Evolutionary conservation across 2,797 vertebrate genomes (phyloP).

Genomic region (Crenuchus spilurus): DNA sequence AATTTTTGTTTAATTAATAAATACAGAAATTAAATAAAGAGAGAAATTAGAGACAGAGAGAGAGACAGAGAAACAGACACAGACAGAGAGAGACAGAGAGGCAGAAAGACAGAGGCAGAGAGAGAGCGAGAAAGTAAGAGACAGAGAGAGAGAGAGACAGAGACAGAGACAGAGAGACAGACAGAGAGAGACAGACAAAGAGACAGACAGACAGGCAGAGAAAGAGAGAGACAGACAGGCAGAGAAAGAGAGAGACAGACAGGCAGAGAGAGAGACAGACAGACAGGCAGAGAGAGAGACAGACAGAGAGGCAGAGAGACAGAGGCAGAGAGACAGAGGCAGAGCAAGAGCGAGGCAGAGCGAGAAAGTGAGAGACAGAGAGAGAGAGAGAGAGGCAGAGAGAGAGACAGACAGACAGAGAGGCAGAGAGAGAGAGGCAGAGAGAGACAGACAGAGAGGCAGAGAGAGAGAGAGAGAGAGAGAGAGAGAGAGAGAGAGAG

Average conservation of each 20-base stretch:
- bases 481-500: conserved; percentile 63
- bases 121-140: conserved; percentile 60
- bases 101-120: conserved; percentile 60
- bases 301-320: conserved; percentile 32
- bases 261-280: conserved; percentile 69
- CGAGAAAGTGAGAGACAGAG: conserved; percentile 53
- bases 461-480: conserved; percentile 66
- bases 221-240: conserved; percentile 36
- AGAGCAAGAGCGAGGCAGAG: conserved; percentile 68
- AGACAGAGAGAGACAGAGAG: conserved; percentile 35
- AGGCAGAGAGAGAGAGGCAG: conserved; percentile 36
- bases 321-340: conserved; percentile 37
- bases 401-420: too few species aligned
- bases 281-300: conserved; percentile 41
- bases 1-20: too few species aligned
- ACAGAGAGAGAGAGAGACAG: conserved; percentile 47
- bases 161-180: conserved; percentile 72
- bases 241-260: conserved; percentile 36
- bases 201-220: too few species aligned
- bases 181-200: conserved; percentile 43
- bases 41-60: conserved; percentile 47
- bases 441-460: conserved; percentile 47
- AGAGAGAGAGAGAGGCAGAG: conserved; percentile 33
- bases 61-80: conserved; percentile 33
- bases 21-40: too few species aligned